Evolutionary conservation across 2,888 invertebrate species (phyloP).

Genomic region (Bellardia pandia): DNA sequence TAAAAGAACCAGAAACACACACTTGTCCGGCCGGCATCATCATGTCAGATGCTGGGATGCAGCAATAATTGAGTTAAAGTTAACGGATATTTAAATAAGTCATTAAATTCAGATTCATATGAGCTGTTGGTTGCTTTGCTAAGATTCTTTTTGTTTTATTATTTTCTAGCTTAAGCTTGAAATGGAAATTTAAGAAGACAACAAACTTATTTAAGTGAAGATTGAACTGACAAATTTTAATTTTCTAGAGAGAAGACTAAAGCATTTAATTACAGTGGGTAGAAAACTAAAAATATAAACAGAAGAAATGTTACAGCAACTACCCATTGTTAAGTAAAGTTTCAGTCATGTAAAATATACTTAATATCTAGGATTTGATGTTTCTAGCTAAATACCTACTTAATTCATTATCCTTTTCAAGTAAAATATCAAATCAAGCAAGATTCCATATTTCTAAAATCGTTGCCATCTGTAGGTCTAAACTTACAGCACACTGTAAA

Average conservation of each 20-base stretch:
- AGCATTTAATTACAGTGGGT: not conserved
- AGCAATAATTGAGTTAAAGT: conserved; percentile 56
- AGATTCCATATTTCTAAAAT: not conserved
- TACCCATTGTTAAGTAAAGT: too few species aligned
- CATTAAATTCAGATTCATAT: conserved; percentile 43
- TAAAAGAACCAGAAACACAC: not conserved
- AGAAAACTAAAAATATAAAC: not conserved
- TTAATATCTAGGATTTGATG: too few species aligned
- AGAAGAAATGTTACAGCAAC: not conserved
- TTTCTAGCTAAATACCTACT: not conserved
- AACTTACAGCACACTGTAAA: not conserved
- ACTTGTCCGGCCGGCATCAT: conserved; percentile 34
- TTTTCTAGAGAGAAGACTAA: conserved; percentile 30
- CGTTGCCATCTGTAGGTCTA: not conserved
- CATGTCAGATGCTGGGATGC: conserved; percentile 2
- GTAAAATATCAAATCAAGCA: not conserved
- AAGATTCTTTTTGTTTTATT: not conserved
- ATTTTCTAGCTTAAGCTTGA: not conserved
- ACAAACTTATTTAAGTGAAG: conserved; percentile 14
- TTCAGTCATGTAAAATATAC: too few species aligned
- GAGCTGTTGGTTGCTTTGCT: not conserved
- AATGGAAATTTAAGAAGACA: conserved; percentile 48
- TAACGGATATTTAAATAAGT: conserved; percentile 62
- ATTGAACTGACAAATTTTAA: conserved; percentile 55
- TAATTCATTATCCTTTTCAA: too few species aligned